Evolutionary conservation across 1,140 invertebrate species (phyloP).

Genomic region (Carcinoscorpius rotundicauda): DNA sequence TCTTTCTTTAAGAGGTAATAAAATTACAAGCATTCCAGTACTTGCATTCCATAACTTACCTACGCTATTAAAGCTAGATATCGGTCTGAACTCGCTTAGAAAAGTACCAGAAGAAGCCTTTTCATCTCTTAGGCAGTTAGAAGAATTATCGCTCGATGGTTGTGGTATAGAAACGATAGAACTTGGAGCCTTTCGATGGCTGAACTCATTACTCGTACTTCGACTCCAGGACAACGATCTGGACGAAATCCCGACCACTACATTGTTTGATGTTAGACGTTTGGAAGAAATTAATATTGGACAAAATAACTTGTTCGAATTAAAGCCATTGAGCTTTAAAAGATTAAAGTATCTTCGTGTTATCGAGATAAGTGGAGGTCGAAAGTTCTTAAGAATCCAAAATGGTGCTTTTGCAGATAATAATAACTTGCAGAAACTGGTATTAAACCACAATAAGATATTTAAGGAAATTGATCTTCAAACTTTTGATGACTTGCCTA

Average conservation of each 20-base stretch:
- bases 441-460: conserved; percentile 40
- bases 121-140: conserved; percentile 52
- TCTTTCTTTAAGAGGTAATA: conserved; percentile 73
- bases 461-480: conserved; percentile 42
- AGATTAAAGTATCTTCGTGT: conserved; percentile 19
- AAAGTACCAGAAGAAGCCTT: conserved; percentile 37
- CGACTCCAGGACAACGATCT: conserved; percentile 67
- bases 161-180: conserved; percentile 66
- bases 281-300: conserved; percentile 25
- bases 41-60: conserved; percentile 52
- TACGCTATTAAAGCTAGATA: conserved; percentile 44
- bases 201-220: conserved; percentile 54
- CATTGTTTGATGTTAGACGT: conserved; percentile 45
- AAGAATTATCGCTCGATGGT: conserved; percentile 61
- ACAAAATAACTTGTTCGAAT: conserved; percentile 17
- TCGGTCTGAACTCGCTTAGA: conserved; percentile 67
- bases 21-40: conserved; percentile 47
- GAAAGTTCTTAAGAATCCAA: conserved; percentile 27
- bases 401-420: conserved; percentile 30
- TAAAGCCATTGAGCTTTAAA: conserved; percentile 19
- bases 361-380: conserved; percentile 28
- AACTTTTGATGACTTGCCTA: conserved; percentile 53
- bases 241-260: conserved; percentile 54
- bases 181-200: conserved; percentile 55
- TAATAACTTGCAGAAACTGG: conserved; percentile 48